Evolutionary conservation across 2,113 vertebrate species (phyloP), one percentile per base, ranked within the genome.

Genomic region (Sander vitreus): DNA sequence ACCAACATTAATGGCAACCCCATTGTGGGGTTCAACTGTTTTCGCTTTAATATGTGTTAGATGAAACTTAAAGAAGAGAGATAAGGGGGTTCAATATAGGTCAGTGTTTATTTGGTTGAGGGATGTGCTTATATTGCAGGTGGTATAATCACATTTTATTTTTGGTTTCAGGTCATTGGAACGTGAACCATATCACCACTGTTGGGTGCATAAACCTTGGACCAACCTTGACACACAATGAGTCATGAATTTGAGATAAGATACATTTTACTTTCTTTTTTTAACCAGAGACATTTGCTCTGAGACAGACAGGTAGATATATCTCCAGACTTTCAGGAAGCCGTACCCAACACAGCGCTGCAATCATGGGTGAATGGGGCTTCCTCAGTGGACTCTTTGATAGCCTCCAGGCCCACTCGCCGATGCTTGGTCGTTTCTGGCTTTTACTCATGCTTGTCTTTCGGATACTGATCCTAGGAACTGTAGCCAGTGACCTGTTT

Each of bases 401-500:
- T 3, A 93, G 89, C 4, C 96, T 99, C 81, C 96, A 97, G 93
- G 93, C 88, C 55, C 96, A 97, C 81, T 97, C 97, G 13, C 96
- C 98, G 25, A 95, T 98, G 95, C 95, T 97, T 62, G 98, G 97
- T 0, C 96, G 97, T 3, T 95, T 98, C 91, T 98, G 97, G 97
- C 96, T 98, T 81, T 90, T 97, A 63, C 93, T 98, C 87, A 97
- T 98, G 97, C 94, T 98, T 1, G 95, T 98, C 36, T 98, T 98
- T 88, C 94, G 98, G 86, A 97, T 99, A 55, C 92, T 98, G 39
- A 96, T 99, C 83, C 90, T 99, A 85, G 97, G 96, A 88, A 98
- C 97, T 0, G 97, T 99, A 54, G 97, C 97, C 80, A 96, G 95
- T 25, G 97, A 97, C 47, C 92, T 99, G 90, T 98, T 98, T 75